Percentiles rank a stretch among this genome's conserved stretches.
Evolutionary conservation across 2,113 vertebrate genomes (phyloP).

Genomic region (Clarias magur): DNA sequence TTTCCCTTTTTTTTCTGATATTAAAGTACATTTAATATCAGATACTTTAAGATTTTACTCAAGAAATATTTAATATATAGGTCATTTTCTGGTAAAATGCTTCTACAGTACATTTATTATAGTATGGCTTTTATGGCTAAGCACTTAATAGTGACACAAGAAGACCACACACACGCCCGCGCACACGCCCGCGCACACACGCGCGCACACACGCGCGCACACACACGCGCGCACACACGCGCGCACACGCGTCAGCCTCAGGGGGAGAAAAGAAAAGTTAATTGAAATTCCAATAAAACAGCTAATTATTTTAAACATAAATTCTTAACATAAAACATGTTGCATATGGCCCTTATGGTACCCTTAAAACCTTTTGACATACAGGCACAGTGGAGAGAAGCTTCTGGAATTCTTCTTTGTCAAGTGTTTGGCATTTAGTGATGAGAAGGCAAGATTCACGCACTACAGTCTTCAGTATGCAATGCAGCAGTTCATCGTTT

Average conservation of each 20-base stretch:
- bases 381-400: constrained; percentile 98
- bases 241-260: not conserved
- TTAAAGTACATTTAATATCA: too few species aligned
- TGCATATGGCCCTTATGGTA: not conserved
- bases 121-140: too few species aligned
- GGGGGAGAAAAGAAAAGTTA: not conserved
- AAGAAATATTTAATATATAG: too few species aligned
- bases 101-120: too few species aligned
- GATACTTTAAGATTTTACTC: too few species aligned
- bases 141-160: too few species aligned
- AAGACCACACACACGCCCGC: not conserved
- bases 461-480: constrained; percentile 97
- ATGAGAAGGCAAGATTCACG: constrained; percentile 97
- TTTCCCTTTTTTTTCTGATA: too few species aligned
- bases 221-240: not conserved
- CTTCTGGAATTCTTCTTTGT: constrained; percentile 97
- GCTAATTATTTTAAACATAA: not conserved
- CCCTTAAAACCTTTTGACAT: constrained; percentile 60
- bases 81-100: too few species aligned
- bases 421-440: constrained; percentile 98
- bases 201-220: not conserved
- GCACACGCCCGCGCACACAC: not conserved
- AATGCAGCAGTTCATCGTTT: constrained; percentile 95
- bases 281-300: not conserved
- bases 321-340: too few species aligned